Percentiles rank a stretch among this genome's conserved stretches.
Conservation (phyloP, 2,113 vertebrate species). For the Caranx ignobilis region DNA sequence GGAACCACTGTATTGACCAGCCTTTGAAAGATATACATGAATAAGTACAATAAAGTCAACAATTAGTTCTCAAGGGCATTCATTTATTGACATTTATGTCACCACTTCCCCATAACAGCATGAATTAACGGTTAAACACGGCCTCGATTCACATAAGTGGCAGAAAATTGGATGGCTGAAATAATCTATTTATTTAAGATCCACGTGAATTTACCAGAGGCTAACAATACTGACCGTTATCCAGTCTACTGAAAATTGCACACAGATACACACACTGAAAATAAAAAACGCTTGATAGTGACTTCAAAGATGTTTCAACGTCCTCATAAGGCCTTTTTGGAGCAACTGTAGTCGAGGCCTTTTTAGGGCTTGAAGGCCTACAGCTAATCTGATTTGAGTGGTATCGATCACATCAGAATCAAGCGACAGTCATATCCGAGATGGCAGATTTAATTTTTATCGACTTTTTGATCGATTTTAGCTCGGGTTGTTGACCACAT, state of each 20-base stretch:
- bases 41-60: background rate
- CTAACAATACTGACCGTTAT: background rate
- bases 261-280: background rate
- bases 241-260: background rate
- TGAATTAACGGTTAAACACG: background rate
- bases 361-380: background rate
- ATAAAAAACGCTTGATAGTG: background rate
- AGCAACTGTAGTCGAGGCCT: background rate
- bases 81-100: background rate
- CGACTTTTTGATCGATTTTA: background rate
- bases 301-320: background rate
- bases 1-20: too few species aligned
- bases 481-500: background rate
- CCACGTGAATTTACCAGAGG: background rate
- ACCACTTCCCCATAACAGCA: background rate
- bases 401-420: background rate
- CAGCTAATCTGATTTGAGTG: accelerated
- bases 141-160: background rate
- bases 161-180: background rate
- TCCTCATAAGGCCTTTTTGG: background rate
- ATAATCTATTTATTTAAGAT: background rate
- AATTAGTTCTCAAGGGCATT: background rate
- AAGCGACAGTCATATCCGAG: accelerated
- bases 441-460: accelerated
- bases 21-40: too few species aligned